Base-by-base conservation (phyloP, 2,888 invertebrate species). In the Vannuccia rotundouncinata region DNA sequence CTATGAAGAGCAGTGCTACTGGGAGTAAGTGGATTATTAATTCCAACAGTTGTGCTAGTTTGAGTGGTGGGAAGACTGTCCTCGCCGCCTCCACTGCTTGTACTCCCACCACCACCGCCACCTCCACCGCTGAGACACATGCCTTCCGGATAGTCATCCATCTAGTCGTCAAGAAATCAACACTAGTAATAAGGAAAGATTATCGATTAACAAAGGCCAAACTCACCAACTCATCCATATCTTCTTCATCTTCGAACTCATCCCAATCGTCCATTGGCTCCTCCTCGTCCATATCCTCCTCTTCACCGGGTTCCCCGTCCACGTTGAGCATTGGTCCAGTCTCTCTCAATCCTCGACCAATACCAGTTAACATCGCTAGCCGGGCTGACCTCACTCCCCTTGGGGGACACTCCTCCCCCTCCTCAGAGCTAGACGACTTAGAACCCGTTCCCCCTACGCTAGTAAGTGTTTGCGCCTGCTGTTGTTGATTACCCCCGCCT, bases 241-340 rank as follows among this genome's bases (percentile, higher is more conserved):
- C 45, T 17, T 45, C 45, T 17, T 45, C 45, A 45, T 45, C 45
- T 17, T 45, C 45, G 45, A 45, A 45, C 17, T 45, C 45, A 45
- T 45, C 45, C 45, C 45, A 45, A 17, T 45, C 45, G 17, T 45
- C 45, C 45, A 45, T 45, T 10, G 45, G 45, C 45, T 77, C 45
- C 10, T 77, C 77, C 27, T 77, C 77, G 59, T 77, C 92, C 87
- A 94, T 94, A 85, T 94, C 95, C 85, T 94, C 95, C 86, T 95
- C 94, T 85, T 95, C 78, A 60, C 59, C 78, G 1, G 28, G 59
- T 66, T 78, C 78, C 2, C 59, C 95, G 86, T 95, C 95, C 59
- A 87, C 85, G 81, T 86, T 85, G 80, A 86, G 85, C 82, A 86
- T 86, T 5, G 45, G 76, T 86, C 84, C 27, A 10, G 5, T 29